Evolutionary conservation across 2,113 vertebrate species (phyloP), one percentile per base, ranked within the genome.

Genomic region (Lates calcarifer): DNA sequence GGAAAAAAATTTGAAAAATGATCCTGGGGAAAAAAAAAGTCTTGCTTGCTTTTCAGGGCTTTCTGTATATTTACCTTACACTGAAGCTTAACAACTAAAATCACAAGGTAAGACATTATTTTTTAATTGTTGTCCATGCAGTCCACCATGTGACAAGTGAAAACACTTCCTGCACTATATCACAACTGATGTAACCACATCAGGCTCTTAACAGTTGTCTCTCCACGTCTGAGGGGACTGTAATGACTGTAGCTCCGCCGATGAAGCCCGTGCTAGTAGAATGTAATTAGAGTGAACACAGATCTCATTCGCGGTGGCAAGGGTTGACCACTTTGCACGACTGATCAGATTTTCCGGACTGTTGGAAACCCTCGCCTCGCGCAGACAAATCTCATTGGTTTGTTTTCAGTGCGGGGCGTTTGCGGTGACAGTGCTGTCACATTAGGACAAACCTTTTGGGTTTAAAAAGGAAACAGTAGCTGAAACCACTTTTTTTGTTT

Each of bases 211-310:
- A 28, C 79, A 74, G 33, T 57, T 47, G 51, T 56, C 6, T 71
- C 71, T 28, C 63, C 28, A 11, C 26, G 63, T 82, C 75, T 51
- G 20, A 12, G 20, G 47, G 35, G 7, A 53, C 17, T 1, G 22
- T 57, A 17, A 60, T 12, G n/a, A 28, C 58, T 22, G 4, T 53
- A 2, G 56, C 20, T 66, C 45, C n/a, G 5, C 28, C 28, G 3
- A 67, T 43, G 58, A 62, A 9, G 43, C 33, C 56, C n/a, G n/a
- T 17, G 57, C 85, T 53, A 74, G 72, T 81, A 56, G 57, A 86
- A 77, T 66, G 53, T 67, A 86, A 88, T 90, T 77, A 55, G 75
- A 80, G 66, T 47, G 82, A 85, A 82, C 75, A 64, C 58, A 61
- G 69, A 74, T 79, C 83, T 86, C 64, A 41, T 79, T 86, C 7